phyloP scores from a whole-genome alignment of 2,888 invertebrate species.

The Tethea ocularis region DNA sequence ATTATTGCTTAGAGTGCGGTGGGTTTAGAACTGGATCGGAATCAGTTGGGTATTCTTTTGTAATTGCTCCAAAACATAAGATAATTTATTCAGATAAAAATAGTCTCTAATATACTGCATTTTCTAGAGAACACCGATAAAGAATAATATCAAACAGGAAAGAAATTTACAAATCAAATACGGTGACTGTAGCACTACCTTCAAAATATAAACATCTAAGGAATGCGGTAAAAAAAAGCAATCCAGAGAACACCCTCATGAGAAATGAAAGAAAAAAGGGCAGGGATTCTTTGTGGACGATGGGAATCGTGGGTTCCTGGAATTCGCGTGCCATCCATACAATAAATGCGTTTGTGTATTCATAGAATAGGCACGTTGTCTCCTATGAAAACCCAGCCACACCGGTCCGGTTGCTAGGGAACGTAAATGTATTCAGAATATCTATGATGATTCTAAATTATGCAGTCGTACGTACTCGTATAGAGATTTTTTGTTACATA shows the following conservation, averaged over 20 bases:
- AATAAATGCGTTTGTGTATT: constrained; percentile 47
- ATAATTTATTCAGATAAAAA: not conserved
- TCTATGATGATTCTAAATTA: not conserved
- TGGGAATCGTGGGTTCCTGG: constrained; percentile 76
- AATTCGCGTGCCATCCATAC: constrained; percentile 79
- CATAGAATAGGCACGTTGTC: constrained; percentile 55
- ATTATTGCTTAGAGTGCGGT: constrained; percentile 22
- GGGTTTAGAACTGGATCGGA: not conserved
- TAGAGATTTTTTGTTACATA: not conserved
- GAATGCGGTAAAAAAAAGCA: constrained; percentile 69
- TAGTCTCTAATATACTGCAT: not conserved
- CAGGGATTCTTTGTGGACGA: constrained; percentile 61
- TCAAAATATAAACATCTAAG: constrained; percentile 71
- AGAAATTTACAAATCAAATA: constrained; percentile 13
- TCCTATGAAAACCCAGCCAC: constrained; percentile 8
- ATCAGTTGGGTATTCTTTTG: not conserved
- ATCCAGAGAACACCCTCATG: constrained; percentile 67
- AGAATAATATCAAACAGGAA: constrained; percentile 10
- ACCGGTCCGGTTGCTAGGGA: constrained; percentile 4
- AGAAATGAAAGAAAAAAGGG: constrained; percentile 63
- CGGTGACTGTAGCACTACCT: constrained; percentile 47
- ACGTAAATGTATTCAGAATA: not conserved
- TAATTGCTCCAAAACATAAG: too few relatives aligned
- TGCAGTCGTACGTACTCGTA: not conserved
- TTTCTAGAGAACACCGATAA: not conserved